Conservation (phyloP, 2,888 invertebrate species). For the Plebejus argus region DNA sequence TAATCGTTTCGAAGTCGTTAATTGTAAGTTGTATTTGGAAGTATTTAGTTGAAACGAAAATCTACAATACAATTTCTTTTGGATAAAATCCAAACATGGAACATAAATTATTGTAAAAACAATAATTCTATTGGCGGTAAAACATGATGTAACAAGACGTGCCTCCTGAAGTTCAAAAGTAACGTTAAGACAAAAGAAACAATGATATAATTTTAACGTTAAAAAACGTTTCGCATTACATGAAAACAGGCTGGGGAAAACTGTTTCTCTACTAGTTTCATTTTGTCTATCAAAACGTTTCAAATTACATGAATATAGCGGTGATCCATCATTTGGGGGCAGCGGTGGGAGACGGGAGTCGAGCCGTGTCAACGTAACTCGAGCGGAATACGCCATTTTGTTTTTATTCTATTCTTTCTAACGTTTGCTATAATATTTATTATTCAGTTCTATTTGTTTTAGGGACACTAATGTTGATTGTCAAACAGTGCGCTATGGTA, state of each 20-base stretch:
- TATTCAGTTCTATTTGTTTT: background rate
- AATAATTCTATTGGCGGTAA: no score
- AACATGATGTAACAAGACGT: no score
- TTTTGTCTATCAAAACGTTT: background rate
- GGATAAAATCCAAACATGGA: no score
- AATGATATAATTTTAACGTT: no score
- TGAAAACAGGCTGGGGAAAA: background rate
- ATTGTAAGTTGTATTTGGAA: background rate
- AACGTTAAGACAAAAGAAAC: no score
- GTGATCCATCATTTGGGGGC: constrained; percentile 15
- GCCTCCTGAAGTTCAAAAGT: no score
- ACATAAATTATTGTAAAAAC: no score
- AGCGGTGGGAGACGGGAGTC: background rate
- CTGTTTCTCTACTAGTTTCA: background rate
- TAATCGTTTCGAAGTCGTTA: background rate
- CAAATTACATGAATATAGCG: constrained; percentile 11
- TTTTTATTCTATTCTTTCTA: background rate
- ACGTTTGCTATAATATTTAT: background rate
- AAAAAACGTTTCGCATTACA: no score
- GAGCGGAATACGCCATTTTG: background rate
- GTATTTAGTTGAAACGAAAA: no score
- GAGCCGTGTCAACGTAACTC: background rate
- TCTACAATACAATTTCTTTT: no score
- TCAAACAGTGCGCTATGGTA: background rate
- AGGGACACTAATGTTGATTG: background rate